Conservation (phyloP, 2,797 vertebrate genomes). For the Rhynchonycteris naso region DNA sequence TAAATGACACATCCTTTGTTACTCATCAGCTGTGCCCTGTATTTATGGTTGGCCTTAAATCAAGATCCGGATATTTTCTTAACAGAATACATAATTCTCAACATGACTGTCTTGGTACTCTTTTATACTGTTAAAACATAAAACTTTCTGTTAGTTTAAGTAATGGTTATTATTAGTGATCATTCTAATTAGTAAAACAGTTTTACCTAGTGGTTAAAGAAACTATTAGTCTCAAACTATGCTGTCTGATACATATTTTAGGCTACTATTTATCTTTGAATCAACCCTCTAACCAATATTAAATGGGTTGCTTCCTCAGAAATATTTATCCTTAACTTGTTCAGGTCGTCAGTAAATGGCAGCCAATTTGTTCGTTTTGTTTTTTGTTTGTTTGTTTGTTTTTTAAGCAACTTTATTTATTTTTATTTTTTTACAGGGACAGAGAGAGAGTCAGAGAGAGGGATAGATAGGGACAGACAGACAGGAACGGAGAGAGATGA, state of each 20-base stretch:
- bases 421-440: too few species aligned
- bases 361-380: neutral
- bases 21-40: neutral
- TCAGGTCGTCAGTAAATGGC: neutral
- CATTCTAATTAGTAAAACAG: neutral
- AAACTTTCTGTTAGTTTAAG: neutral
- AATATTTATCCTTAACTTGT: neutral
- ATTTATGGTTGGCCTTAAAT: neutral
- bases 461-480: too few species aligned
- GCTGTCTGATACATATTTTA: neutral
- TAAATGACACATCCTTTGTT: neutral
- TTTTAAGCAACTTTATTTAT: too few species aligned
- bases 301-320: neutral
- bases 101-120: neutral
- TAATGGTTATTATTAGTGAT: neutral
- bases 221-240: neutral
- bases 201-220: neutral
- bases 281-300: neutral
- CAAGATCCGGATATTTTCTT: neutral
- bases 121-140: neutral
- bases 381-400: too few species aligned
- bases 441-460: too few species aligned
- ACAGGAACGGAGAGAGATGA: too few species aligned
- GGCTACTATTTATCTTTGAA: neutral
- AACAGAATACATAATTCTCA: neutral